phyloP scores from a whole-genome alignment of 2,888 invertebrate genomes.

The Ferdinandea cuprea region DNA sequence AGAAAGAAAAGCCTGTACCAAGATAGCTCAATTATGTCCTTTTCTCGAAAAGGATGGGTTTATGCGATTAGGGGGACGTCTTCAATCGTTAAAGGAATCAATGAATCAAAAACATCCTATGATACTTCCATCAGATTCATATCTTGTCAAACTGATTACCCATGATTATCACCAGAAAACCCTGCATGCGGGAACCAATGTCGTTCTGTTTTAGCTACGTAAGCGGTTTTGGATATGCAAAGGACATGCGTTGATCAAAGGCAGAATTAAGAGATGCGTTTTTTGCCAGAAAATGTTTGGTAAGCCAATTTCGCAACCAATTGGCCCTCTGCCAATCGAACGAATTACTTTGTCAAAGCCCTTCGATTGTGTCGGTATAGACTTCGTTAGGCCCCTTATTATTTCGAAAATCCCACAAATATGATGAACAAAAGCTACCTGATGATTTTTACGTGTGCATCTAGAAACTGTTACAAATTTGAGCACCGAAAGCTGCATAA shows the following conservation, averaged over 20 bases:
- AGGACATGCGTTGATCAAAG: conserved; percentile 12
- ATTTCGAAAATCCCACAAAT: conserved; percentile 12
- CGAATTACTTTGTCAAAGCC: conserved; percentile 24
- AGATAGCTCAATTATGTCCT: conserved; percentile 14
- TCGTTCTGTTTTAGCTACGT: neutral
- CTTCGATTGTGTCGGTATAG: conserved; percentile 30
- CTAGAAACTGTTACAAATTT: conserved; percentile 6
- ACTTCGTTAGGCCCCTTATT: conserved; percentile 33
- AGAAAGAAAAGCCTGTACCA: conserved; percentile 1
- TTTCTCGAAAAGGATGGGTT: conserved; percentile 35
- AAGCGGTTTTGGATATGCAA: conserved; percentile 23
- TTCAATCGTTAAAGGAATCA: conserved; percentile 3
- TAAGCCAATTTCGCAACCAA: conserved; percentile 9
- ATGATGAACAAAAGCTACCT: conserved; percentile 27
- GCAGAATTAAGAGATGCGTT: conserved; percentile 14
- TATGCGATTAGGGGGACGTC: conserved; percentile 8
- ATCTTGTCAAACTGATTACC: conserved; percentile 20
- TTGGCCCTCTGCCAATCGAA: conserved; percentile 7
- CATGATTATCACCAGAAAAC: conserved; percentile 27
- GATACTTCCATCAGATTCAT: conserved; percentile 11
- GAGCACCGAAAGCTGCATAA: conserved; percentile 26
- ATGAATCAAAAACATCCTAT: conserved; percentile 11
- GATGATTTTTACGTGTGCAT: conserved; percentile 27
- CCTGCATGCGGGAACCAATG: conserved; percentile 18
- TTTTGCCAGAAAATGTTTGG: conserved; percentile 15